A percentile compares a stretch with the other conserved stretches of the same genome.
phyloP scores from a whole-genome alignment of 2,797 vertebrate species.

The Taeniopygia guttata region DNA sequence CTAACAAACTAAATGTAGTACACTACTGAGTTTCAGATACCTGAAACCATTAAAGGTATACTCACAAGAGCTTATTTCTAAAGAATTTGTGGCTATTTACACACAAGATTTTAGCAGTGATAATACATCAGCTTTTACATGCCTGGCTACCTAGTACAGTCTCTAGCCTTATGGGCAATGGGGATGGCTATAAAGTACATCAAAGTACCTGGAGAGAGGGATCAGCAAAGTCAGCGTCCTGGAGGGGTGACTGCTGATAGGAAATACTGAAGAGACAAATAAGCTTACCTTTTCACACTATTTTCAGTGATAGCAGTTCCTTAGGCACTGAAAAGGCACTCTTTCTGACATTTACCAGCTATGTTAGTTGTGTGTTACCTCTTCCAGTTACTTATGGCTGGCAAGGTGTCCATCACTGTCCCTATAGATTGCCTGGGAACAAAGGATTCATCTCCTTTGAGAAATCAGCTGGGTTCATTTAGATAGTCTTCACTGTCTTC shows the following conservation, averaged over 20 bases:
- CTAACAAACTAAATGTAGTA: not conserved
- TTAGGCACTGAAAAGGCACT: not conserved
- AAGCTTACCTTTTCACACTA: not conserved
- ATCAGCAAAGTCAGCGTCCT: not conserved
- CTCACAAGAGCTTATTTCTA: not conserved
- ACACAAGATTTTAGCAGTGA: not conserved
- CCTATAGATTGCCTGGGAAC: not conserved
- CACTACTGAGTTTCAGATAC: not conserved
- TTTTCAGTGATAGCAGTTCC: not conserved
- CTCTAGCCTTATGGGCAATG: not conserved
- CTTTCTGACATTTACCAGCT: not conserved
- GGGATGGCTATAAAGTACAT: not conserved
- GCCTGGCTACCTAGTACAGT: not conserved
- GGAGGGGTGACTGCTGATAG: not conserved
- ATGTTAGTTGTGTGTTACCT: not conserved
- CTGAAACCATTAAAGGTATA: not conserved
- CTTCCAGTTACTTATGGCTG: not conserved
- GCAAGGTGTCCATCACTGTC: not conserved
- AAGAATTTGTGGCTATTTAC: not conserved
- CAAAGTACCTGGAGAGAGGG: not conserved
- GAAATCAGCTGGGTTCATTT: not conserved
- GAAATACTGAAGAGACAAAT: not conserved
- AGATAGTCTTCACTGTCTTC: not conserved
- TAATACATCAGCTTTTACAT: not conserved
- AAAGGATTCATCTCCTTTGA: not conserved